Conservation (phyloP, 2,797 vertebrate species). For the Notamacropus eugenii region DNA sequence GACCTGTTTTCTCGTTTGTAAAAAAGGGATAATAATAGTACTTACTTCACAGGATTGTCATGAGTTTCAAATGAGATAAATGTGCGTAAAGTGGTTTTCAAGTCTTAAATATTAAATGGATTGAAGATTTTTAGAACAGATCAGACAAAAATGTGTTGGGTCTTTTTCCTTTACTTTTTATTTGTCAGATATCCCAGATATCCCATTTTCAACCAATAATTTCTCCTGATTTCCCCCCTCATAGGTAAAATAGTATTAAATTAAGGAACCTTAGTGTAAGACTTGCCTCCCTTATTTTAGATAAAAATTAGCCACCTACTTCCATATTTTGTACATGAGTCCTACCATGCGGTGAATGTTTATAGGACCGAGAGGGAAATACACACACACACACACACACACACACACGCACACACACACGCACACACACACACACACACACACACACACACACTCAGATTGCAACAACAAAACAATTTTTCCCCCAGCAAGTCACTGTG, state of each 20-base stretch:
- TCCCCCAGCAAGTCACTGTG: neutral
- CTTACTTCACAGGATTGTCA: neutral
- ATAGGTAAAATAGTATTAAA: neutral
- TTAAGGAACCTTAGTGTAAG: neutral
- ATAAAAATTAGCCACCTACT: neutral
- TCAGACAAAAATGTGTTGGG: neutral
- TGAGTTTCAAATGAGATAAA: neutral
- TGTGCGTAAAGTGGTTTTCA: neutral
- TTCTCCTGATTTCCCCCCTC: neutral
- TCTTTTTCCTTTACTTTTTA: neutral
- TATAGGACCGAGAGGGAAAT: neutral
- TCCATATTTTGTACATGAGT: neutral
- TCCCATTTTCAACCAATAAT: neutral
- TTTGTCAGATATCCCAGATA: neutral
- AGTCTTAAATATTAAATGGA: neutral
- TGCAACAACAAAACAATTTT: neutral
- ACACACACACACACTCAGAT: too few relatives aligned
- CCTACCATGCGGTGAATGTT: neutral
- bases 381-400: too few relatives aligned
- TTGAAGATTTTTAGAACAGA: neutral
- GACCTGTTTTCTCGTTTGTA: neutral
- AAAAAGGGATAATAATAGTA: neutral
- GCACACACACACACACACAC: too few relatives aligned
- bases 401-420: too few relatives aligned
- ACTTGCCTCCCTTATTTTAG: neutral